Base-by-base conservation (phyloP, 2,113 vertebrate genomes). In the Arvicanthis niloticus region DNA sequence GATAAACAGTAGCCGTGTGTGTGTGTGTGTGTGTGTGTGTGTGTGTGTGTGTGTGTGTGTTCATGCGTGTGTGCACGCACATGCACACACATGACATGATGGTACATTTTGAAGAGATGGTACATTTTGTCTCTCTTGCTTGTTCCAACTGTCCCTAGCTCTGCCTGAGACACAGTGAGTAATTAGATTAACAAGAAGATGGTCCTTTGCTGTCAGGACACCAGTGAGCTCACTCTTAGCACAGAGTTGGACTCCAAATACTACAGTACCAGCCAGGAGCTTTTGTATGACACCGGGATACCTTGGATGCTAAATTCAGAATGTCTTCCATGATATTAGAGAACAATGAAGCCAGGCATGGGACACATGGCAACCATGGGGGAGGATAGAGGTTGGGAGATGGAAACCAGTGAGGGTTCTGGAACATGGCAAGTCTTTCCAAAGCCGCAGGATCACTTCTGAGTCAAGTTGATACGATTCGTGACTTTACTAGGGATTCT, bases 181-280 rank as follows among this genome's bases (percentile, higher is more conserved):
- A 53, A 86, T 88, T 67, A 88, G 90, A 91, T 81, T 82, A 94
- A 53, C n/a, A 92, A 48, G 29, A 51, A 70, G 91, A 15, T 42
- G 62, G 26, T 6, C 72, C 58, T 92, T 92, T 93, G 70, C 58
- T 37, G 15, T 85, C 53, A 93, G 65, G 60, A 72, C 60, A 26
- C 24, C 17, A 42, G 67, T 1, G 7, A 53, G 81, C 29, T 60
- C n/a, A 21, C 0, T 24, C 53, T n/a, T 45, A 58, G 51, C 67
- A 89, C 13, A 15, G 72, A 85, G 45, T 10, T 1, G 19, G 70
- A 76, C 51, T 93, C 77, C 84, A 34, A 72, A n/a, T 93, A 60
- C 91, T 73, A 56, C 34, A 34, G 65, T 37, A 89, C 45, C 67
- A 72, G 51, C 86, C 60, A 80, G 78, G 24, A 56, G 31, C 34